A percentile compares a stretch with the other conserved stretches of the same genome.
phyloP scores from a whole-genome alignment of 1,140 invertebrate genomes.

The Caerostris darwini region DNA sequence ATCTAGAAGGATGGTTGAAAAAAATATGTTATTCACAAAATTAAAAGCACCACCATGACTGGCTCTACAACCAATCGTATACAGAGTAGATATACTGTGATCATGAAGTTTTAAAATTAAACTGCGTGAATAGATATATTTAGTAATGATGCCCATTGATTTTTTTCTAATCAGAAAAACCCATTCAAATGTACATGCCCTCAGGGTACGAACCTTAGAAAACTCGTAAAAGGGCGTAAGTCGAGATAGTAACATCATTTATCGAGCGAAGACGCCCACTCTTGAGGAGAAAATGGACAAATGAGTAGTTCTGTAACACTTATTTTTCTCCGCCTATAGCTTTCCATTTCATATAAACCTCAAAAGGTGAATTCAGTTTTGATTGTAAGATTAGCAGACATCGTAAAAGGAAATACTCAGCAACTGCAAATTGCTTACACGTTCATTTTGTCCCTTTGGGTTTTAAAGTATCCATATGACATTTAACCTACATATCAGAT shows the following conservation, averaged over 20 bases:
- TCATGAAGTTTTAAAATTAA: too few species aligned
- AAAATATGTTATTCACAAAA: too few species aligned
- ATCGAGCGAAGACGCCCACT: not conserved
- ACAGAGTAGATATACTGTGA: too few species aligned
- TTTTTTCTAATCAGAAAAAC: too few species aligned
- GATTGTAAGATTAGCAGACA: constrained; percentile 1
- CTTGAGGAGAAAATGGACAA: not conserved
- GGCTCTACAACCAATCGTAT: too few species aligned
- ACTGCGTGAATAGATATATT: too few species aligned
- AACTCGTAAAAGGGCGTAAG: not conserved
- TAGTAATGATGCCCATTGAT: too few species aligned
- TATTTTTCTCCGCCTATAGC: not conserved
- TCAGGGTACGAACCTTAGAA: not conserved
- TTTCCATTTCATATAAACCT: not conserved
- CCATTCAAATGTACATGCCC: not conserved
- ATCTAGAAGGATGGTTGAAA: too few species aligned
- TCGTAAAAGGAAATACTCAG: not conserved
- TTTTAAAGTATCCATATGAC: not conserved
- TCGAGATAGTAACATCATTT: not conserved
- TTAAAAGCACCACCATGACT: too few species aligned
- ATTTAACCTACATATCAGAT: not conserved
- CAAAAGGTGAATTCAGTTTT: not conserved
- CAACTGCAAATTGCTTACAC: not conserved
- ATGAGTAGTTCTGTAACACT: not conserved
- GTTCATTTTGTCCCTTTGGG: not conserved